Conservation (phyloP, 1,140 invertebrate genomes). For the Neodiprion fabricii region DNA sequence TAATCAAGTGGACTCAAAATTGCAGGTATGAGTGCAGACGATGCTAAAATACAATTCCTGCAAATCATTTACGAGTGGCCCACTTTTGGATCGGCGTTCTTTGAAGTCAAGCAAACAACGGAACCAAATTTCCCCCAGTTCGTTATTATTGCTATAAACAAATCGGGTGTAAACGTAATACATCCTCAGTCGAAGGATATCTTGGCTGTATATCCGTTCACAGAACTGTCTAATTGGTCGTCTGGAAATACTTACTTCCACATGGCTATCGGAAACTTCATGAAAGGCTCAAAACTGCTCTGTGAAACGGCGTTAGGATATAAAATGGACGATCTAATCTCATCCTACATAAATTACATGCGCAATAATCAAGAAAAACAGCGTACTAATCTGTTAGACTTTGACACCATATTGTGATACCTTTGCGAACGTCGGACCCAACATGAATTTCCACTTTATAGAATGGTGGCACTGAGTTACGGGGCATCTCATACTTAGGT, state of each 20-base stretch:
- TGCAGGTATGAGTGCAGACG: slow-evolving; percentile 66
- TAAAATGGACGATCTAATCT: slow-evolving; percentile 96
- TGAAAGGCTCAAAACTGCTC: slow-evolving; percentile 84
- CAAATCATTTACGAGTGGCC: slow-evolving; percentile 82
- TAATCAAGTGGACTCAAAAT: slow-evolving; percentile 29
- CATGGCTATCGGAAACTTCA: slow-evolving; percentile 89
- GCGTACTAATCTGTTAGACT: slow-evolving; percentile 9
- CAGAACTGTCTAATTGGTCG: slow-evolving; percentile 90
- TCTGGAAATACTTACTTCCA: slow-evolving; percentile 95
- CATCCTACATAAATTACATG: slow-evolving; percentile 79
- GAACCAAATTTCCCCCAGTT: slow-evolving; percentile 85
- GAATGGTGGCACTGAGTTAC: too few relatives aligned
- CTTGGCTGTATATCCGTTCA: slow-evolving; percentile 83
- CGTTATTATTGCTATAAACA: slow-evolving; percentile 90
- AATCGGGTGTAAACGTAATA: slow-evolving; percentile 87
- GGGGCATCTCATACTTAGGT: too few relatives aligned
- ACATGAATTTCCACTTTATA: too few relatives aligned
- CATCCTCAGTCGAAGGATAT: slow-evolving; percentile 87
- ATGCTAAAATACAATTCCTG: slow-evolving; percentile 86
- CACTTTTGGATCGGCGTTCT: slow-evolving; percentile 95
- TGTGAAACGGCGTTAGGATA: slow-evolving; percentile 94
- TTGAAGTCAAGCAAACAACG: slow-evolving; percentile 91
- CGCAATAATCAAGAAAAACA: slow-evolving; percentile 51
- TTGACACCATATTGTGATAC: slow-evolving; percentile 14
- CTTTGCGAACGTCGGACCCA: background rate